These are phyloP conservation scores for Calidris pugnax DNA, from an alignment of 2,113 vertebrate species.

Conservation along the genomic window DNA sequence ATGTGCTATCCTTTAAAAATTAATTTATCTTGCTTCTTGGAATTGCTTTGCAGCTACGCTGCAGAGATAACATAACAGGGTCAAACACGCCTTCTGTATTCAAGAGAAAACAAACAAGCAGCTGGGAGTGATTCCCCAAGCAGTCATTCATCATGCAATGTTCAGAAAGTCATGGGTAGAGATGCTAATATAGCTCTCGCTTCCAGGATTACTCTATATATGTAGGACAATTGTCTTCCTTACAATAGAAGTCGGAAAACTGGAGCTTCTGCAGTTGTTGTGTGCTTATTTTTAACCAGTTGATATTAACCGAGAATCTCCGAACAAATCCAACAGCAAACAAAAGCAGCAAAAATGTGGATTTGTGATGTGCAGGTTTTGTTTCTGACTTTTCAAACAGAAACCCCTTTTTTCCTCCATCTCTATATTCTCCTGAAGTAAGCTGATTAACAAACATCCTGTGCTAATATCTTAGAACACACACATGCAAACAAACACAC, in stretches of 20 bases:
- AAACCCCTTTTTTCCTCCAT: neutral
- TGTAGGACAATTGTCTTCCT: neutral
- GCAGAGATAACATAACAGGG: neutral
- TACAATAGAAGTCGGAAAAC: neutral
- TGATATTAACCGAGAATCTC: neutral
- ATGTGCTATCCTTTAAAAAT: neutral
- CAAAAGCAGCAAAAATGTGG: neutral
- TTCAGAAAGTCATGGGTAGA: neutral
- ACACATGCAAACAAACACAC: too few species aligned
- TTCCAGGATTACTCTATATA: neutral
- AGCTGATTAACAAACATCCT: neutral
- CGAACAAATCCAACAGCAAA: neutral
- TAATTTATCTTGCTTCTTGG: neutral
- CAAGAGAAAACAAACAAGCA: slow-evolving; percentile 23
- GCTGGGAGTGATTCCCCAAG: slow-evolving; percentile 6
- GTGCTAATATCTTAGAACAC: neutral
- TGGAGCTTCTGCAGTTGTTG: neutral
- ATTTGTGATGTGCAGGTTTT: neutral
- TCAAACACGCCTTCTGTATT: neutral
- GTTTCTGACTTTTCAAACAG: neutral
- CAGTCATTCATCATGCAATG: neutral
- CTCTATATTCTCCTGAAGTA: neutral
- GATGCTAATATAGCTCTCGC: neutral
- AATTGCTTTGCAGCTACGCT: slow-evolving; percentile 9
- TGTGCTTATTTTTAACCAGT: neutral